These are phyloP conservation scores for Trichonephila inaurata DNA, from an alignment of 1,140 invertebrate species.

Conservation along the genomic window DNA sequence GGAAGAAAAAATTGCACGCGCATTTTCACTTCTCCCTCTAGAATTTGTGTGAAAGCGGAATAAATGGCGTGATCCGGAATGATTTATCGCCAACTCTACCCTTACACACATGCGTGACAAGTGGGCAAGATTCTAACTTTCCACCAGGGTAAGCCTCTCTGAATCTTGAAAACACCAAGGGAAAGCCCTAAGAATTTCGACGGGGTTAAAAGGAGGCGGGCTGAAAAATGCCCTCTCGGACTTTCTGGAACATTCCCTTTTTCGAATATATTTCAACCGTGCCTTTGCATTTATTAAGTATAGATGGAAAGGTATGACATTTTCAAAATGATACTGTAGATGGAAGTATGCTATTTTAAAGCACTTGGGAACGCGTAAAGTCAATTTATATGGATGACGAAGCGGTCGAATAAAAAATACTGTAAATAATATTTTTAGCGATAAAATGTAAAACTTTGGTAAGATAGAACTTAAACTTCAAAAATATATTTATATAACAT, in stretches of 20 bases:
- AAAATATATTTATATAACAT: too few relatives aligned
- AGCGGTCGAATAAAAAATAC: too few relatives aligned
- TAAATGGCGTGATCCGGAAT: background rate
- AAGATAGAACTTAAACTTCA: too few relatives aligned
- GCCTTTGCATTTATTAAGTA: too few relatives aligned
- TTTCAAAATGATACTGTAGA: too few relatives aligned
- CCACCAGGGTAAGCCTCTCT: background rate
- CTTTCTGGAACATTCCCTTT: background rate
- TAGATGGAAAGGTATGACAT: too few relatives aligned
- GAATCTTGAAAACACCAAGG: background rate
- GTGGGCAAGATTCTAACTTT: conserved; percentile 2
- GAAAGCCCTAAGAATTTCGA: background rate
- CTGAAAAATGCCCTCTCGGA: background rate
- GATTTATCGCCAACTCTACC: background rate
- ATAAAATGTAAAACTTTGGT: too few relatives aligned
- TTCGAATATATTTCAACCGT: background rate
- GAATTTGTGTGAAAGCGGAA: background rate
- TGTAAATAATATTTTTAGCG: too few relatives aligned
- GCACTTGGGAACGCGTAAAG: too few relatives aligned
- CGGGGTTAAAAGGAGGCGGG: background rate
- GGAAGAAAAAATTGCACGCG: background rate
- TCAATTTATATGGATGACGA: too few relatives aligned
- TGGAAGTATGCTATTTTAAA: too few relatives aligned
- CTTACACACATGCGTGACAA: background rate
- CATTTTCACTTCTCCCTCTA: background rate